A percentile compares a stretch with the other conserved stretches of the same genome.
Conservation (phyloP, 2,797 vertebrate genomes). For the Enteromius afrohamiltoni region DNA sequence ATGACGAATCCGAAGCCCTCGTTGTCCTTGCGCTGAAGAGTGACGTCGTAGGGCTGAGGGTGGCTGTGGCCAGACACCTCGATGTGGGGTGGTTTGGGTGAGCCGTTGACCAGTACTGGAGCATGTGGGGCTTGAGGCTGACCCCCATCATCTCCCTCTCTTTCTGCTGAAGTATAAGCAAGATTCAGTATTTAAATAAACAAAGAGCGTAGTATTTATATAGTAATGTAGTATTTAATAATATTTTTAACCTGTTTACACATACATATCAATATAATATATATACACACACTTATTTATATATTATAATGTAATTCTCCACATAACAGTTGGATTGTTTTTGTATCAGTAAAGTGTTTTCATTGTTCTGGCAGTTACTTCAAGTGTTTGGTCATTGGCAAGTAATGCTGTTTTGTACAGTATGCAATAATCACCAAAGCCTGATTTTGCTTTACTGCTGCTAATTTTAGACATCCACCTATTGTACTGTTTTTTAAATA, state of each 20-base stretch:
- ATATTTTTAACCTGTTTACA: no score
- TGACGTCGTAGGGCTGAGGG: constrained; percentile 86
- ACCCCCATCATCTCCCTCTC: constrained; percentile 73
- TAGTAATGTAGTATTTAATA: no score
- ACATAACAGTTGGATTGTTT: background rate
- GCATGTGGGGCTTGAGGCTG: constrained; percentile 66
- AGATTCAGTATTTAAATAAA: background rate
- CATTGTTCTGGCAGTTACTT: background rate
- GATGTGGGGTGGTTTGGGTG: constrained; percentile 74
- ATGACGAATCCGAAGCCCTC: constrained; percentile 99
- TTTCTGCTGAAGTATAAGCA: constrained; percentile 45
- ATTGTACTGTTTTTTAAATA: background rate
- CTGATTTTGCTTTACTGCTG: background rate
- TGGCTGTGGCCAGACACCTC: constrained; percentile 67
- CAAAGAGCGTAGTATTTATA: background rate
- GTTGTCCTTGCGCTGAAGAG: constrained; percentile 89
- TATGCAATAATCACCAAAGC: background rate
- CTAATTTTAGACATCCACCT: background rate
- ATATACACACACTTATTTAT: no score
- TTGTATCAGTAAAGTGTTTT: background rate
- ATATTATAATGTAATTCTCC: background rate
- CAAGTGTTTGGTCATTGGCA: background rate
- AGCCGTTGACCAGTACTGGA: constrained; percentile 77
- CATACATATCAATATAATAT: no score
- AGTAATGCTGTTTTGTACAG: background rate